phyloP scores from a whole-genome alignment of 2,888 invertebrate genomes.

The Drosophila anomalata region DNA sequence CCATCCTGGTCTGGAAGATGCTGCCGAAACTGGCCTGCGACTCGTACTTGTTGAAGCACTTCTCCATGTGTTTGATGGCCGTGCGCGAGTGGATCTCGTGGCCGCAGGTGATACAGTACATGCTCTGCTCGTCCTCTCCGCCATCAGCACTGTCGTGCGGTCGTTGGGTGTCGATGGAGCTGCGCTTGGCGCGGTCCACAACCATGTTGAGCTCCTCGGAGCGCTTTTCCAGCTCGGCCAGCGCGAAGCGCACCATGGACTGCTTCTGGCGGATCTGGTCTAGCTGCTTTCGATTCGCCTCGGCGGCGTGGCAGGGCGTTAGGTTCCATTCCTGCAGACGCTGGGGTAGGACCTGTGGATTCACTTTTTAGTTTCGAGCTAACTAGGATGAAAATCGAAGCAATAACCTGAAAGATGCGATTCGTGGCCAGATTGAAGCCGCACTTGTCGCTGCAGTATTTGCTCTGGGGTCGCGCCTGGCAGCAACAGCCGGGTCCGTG shows the following conservation, averaged over 20 bases:
- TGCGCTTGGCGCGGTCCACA: constrained; percentile 90
- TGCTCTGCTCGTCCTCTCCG: constrained; percentile 88
- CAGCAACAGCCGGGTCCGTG: constrained; percentile 94
- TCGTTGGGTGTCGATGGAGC: constrained; percentile 87
- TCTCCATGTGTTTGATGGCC: constrained; percentile 98
- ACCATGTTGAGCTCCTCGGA: constrained; percentile 91
- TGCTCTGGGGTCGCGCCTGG: constrained; percentile 91
- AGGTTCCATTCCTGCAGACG: constrained; percentile 97
- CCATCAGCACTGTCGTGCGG: constrained; percentile 86
- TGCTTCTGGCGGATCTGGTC: constrained; percentile 92
- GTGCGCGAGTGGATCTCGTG: constrained; percentile 96
- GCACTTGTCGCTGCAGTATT: constrained; percentile 97
- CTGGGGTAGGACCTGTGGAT: constrained; percentile 88
- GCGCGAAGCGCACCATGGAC: constrained; percentile 89
- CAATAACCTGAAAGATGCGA: constrained; percentile 87
- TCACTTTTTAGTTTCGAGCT: no score
- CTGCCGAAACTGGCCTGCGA: constrained; percentile 98
- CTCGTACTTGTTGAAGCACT: constrained; percentile 98
- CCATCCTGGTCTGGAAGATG: constrained; percentile 96
- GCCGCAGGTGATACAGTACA: constrained; percentile 98
- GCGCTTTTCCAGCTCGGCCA: constrained; percentile 91
- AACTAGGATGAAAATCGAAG: neutral
- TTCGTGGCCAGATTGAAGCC: constrained; percentile 94
- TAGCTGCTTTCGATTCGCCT: constrained; percentile 88
- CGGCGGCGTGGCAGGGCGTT: constrained; percentile 93